Evolutionary conservation across 2,888 invertebrate species (phyloP), one percentile per base, ranked within the genome.

Genomic region (Scotopteryx bipunctaria): DNA sequence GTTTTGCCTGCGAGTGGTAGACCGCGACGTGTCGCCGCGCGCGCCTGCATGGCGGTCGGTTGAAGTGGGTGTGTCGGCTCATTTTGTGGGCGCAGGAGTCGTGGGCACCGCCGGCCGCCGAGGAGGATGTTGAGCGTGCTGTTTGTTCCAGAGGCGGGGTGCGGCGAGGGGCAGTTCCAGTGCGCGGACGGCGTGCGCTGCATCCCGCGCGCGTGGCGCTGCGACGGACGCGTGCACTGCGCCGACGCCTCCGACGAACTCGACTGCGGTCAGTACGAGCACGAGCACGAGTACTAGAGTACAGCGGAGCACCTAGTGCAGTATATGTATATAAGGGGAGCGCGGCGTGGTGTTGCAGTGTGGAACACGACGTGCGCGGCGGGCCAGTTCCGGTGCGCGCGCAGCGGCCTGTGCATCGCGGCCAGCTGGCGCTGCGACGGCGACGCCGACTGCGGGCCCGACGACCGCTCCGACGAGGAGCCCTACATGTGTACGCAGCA

Each of bases 351-450:
- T 17, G 15, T 37, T 31, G 55, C 83, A 90, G 74, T 79, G 40
- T 86, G 87, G 71, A 85, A 76, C 66, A 78, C 67, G 71, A 88
- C 91, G 59, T 95, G 95, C 84, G 91, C 91, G 66, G 89, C 91
- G 60, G 93, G 93, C 11, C 94, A 95, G 87, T 97, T 97, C 86
- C 93, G 93, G 57, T 97, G 97, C 83, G 85, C 82, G 54, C 81
- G 86, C 58, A 93, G 94, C 62, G 92, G 92, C 49, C 93, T 93
- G 78, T 96, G 96, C 87, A 92, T 96, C 71, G 94, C 95, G 59
- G 88, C 87, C 52, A 93, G 93, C 67, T 95, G 95, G 95, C 90
- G 93, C 61, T 96, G 96, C 85, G 96, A 96, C 83, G 94, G 94
- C 41, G 94, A 95, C 76, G 83, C 88, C 29, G 95, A 96, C 84